A percentile compares a stretch with the other conserved stretches of the same genome.
phyloP scores from a whole-genome alignment of 2,797 vertebrate genomes.

The Limnodromus scolopaceus region DNA sequence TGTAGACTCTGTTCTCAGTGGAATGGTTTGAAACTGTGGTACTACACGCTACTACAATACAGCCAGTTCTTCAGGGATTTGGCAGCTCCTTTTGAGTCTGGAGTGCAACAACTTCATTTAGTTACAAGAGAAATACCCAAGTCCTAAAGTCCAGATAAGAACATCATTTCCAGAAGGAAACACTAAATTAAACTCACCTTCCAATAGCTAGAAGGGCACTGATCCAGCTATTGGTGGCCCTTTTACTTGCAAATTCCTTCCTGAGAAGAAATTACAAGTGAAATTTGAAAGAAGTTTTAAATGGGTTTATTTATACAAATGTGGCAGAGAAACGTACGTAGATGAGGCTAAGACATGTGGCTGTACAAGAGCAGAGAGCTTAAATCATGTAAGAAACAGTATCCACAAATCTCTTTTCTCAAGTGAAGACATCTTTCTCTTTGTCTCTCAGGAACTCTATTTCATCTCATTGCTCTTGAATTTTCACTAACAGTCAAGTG shows the following conservation, averaged over 20 bases:
- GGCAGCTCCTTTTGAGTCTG: background rate
- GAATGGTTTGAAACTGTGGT: background rate
- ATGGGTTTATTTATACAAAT: background rate
- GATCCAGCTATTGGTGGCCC: background rate
- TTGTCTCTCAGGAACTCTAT: constrained; percentile 50
- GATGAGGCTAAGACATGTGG: background rate
- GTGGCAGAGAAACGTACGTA: background rate
- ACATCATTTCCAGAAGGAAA: background rate
- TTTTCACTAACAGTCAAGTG: constrained; percentile 45
- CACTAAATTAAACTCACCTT: background rate
- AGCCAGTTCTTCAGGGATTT: background rate
- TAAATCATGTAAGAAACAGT: background rate
- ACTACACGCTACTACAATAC: background rate
- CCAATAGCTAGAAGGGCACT: background rate
- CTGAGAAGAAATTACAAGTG: background rate
- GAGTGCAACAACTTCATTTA: background rate
- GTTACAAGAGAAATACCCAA: background rate
- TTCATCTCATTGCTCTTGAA: constrained; percentile 44
- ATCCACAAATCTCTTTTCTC: background rate
- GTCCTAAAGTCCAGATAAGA: background rate
- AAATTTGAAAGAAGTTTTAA: background rate
- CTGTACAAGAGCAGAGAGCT: background rate
- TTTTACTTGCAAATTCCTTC: background rate
- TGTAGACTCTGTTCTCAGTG: background rate
- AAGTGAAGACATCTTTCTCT: constrained; percentile 52